phyloP scores from a whole-genome alignment of 2,113 vertebrate genomes.

The Actenoides lindsayi region DNA sequence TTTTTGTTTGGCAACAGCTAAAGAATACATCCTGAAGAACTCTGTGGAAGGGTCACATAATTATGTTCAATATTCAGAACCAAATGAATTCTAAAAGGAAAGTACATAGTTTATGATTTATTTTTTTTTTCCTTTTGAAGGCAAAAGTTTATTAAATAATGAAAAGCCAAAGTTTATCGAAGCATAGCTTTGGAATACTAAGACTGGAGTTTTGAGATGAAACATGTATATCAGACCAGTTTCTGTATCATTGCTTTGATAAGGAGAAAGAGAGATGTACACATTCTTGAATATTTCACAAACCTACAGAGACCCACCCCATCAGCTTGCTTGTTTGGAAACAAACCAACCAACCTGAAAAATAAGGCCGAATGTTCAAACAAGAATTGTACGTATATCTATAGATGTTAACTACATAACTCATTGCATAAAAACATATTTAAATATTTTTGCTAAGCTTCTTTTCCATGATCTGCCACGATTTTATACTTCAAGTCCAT shows the following conservation, averaged over 20 bases:
- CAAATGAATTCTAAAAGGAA: background rate
- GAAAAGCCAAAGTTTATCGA: background rate
- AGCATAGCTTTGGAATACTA: background rate
- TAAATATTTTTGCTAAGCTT: background rate
- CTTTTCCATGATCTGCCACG: background rate
- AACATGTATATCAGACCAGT: background rate
- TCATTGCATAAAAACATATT: background rate
- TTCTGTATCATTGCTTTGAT: background rate
- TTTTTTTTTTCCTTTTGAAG: background rate
- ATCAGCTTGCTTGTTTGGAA: background rate
- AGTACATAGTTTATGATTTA: background rate
- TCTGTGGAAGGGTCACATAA: background rate
- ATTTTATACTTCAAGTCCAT: constrained; percentile 12
- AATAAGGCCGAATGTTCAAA: background rate
- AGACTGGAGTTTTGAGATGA: background rate
- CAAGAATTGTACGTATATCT: background rate
- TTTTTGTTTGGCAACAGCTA: background rate
- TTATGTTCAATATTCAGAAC: background rate
- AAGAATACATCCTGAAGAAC: background rate
- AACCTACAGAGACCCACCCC: background rate
- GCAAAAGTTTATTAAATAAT: background rate
- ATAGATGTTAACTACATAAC: background rate
- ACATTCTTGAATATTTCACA: background rate
- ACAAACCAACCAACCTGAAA: background rate
- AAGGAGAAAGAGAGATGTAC: rapidly evolving